phyloP scores from a whole-genome alignment of 2,113 vertebrate genomes.

The Alces alces region DNA sequence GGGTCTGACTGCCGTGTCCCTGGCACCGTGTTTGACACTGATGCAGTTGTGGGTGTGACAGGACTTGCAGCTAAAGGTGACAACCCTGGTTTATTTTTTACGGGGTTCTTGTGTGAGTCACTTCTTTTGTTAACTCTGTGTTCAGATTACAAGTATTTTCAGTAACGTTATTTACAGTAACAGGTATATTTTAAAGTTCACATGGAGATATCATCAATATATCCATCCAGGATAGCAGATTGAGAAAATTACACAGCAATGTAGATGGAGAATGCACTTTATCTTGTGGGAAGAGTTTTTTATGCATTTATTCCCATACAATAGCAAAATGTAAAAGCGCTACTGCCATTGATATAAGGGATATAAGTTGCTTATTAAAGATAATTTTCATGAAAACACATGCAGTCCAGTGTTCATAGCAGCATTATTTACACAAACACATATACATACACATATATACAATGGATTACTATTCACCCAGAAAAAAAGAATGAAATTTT shows the following conservation, averaged over 20 bases:
- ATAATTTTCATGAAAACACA: neutral
- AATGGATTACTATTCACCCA: neutral
- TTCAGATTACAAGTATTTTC: neutral
- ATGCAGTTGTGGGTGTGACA: neutral
- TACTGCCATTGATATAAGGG: neutral
- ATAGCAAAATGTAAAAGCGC: neutral
- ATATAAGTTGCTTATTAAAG: neutral
- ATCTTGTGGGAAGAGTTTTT: neutral
- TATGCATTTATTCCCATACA: neutral
- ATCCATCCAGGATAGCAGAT: neutral
- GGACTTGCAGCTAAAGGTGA: neutral
- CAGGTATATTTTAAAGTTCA: neutral
- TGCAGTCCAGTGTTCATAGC: neutral
- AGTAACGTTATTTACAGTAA: neutral
- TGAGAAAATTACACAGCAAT: neutral
- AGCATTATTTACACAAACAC: neutral
- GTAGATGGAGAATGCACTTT: neutral
- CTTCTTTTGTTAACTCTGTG: neutral
- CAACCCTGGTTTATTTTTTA: neutral
- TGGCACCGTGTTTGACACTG: neutral
- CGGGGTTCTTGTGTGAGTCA: neutral
- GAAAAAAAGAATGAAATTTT: neutral
- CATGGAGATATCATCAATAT: neutral
- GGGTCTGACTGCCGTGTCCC: neutral
- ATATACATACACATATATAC: neutral